Base-by-base conservation (phyloP, 2,113 vertebrate genomes). In the Calidris pugnax region DNA sequence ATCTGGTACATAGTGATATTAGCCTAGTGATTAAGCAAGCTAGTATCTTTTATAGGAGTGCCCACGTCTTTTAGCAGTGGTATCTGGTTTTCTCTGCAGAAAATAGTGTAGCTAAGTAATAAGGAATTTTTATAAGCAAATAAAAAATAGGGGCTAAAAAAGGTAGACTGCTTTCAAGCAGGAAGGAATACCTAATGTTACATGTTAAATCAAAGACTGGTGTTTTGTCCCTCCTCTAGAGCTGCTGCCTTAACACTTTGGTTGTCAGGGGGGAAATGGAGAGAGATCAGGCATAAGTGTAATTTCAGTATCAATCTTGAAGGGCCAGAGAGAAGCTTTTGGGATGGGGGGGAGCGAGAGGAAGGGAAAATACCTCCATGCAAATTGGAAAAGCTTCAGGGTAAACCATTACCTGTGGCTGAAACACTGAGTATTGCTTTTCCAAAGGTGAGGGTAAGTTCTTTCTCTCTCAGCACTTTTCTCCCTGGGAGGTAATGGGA, bases 351-450 rank as follows among this genome's bases (percentile, higher is more conserved):
- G 15, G 19, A 64, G 39, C 0, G 3, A 60, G 5, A 35, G 47
- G 26, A 48, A 20, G 14, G 43, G 55, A 24, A 9, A 45, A 68
- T 22, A 12, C 3, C 15, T 62, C 48, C 13, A 4, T 45, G 57
- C 7, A 5, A n/a, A 23, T 2, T 14, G 28, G 14, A 3, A 60
- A 11, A 24, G 12, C 48, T 64, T 50, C 8, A 12, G 37, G 53
- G 12, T 45, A 1, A 37, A 41, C 30, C 1, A 6, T 66, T 56
- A 69, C 33, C 43, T 74, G 0, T 23, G 32, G 69, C 39, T 18
- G 12, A 21, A 73, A 6, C 27, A 10, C 15, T 33, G 1, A 0
- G 7, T 10, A 0, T 4, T 51, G 28, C 55, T 18, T 37, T 64
- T 59, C 32, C 23, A 51, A 21, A 88, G 68, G 85, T 77, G 4